Evolutionary conservation across 2,113 vertebrate genomes (phyloP).

Genomic region (Shinisaurus crocodilurus): DNA sequence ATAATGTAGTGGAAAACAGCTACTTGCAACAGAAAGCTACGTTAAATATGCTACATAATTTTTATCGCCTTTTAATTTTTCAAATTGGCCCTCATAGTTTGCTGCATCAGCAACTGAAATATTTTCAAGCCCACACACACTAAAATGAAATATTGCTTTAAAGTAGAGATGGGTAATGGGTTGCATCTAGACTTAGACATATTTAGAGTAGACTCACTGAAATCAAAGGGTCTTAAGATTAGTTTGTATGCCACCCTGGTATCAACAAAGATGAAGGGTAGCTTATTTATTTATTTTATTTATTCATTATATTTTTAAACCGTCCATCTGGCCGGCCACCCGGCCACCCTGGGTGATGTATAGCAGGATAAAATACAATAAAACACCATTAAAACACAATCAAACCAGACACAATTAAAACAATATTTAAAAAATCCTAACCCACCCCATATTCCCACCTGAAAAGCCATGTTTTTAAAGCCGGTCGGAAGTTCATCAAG

Average conservation of each 20-base stretch:
- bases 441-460: no score
- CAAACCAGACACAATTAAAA: no score
- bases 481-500: no score
- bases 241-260: neutral
- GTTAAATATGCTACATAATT: neutral
- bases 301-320: no score
- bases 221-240: neutral
- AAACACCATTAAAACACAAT: no score
- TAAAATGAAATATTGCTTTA: neutral
- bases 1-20: neutral
- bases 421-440: no score
- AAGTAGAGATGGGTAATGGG: neutral
- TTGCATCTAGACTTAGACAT: neutral
- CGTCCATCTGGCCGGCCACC: no score
- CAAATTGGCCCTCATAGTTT: neutral
- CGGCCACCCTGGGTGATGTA: no score
- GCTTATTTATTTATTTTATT: no score
- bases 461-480: no score
- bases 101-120: neutral
- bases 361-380: no score
- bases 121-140: neutral
- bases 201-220: neutral
- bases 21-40: neutral
- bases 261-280: no score
- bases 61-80: slow-evolving; percentile 8